A percentile compares a stretch with the other conserved stretches of the same genome.
Evolutionary conservation across 1,140 invertebrate species (phyloP).

Genomic region (Belonocnema kinseyi): DNA sequence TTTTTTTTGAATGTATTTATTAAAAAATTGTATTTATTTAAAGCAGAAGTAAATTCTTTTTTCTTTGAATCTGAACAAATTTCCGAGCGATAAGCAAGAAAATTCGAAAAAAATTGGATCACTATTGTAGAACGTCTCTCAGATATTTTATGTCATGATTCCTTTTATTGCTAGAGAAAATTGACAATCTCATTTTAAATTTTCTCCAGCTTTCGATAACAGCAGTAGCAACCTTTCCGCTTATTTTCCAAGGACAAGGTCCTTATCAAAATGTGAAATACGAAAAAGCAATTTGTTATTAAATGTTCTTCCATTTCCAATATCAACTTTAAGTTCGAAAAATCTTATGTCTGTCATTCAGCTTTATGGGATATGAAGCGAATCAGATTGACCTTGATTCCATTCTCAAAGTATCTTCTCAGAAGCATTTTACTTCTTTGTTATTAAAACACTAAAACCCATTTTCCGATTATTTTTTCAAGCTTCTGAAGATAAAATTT

Average conservation of each 20-base stretch:
- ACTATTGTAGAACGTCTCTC: not conserved
- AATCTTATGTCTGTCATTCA: not conserved
- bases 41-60: too few relatives aligned
- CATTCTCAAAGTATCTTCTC: not conserved
- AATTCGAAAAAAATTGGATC: too few relatives aligned
- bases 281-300: not conserved
- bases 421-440: too few relatives aligned
- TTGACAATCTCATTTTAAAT: not conserved
- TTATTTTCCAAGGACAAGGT: not conserved
- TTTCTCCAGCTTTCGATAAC: not conserved
- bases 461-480: not conserved
- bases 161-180: not conserved
- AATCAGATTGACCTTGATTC: not conserved
- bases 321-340: not conserved
- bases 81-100: too few relatives aligned
- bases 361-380: not conserved
- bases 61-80: too few relatives aligned
- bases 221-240: not conserved
- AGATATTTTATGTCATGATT: not conserved
- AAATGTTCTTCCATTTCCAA: not conserved
- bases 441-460: too few relatives aligned
- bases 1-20: too few relatives aligned
- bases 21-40: too few relatives aligned
- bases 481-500: not conserved
- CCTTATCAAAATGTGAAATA: constrained; percentile 3